phyloP scores from a whole-genome alignment of 2,797 vertebrate species.

The Lacerta viridis region DNA sequence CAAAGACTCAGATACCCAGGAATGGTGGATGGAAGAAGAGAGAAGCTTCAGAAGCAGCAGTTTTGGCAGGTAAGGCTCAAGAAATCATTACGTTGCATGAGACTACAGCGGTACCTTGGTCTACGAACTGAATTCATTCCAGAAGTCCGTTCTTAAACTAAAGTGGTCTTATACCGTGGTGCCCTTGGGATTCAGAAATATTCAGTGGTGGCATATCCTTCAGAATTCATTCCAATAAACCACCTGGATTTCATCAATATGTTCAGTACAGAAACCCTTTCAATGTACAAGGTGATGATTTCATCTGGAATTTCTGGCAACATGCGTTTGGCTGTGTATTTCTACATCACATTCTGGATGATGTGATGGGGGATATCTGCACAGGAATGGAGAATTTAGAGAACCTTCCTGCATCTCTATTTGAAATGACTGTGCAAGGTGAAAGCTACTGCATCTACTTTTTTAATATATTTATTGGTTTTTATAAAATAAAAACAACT shows the following conservation, averaged over 20 bases:
- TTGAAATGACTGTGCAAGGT: background rate
- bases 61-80: no score
- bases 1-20: no score
- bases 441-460: background rate
- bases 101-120: no score
- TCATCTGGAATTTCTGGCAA: background rate
- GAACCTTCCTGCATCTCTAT: background rate
- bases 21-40: no score
- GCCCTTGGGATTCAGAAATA: background rate
- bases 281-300: background rate
- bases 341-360: background rate
- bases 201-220: background rate
- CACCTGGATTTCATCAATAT: background rate
- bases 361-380: background rate
- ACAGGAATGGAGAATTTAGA: background rate
- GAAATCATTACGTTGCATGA: no score
- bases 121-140: no score
- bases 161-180: no score
- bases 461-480: no score
- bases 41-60: no score
- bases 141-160: no score
- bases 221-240: background rate
- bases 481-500: no score
- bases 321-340: background rate
- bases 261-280: background rate